Percentiles rank a stretch among this genome's conserved stretches.
Conservation (phyloP, 2,113 vertebrate species). For the Psilopsiagon aymara region DNA sequence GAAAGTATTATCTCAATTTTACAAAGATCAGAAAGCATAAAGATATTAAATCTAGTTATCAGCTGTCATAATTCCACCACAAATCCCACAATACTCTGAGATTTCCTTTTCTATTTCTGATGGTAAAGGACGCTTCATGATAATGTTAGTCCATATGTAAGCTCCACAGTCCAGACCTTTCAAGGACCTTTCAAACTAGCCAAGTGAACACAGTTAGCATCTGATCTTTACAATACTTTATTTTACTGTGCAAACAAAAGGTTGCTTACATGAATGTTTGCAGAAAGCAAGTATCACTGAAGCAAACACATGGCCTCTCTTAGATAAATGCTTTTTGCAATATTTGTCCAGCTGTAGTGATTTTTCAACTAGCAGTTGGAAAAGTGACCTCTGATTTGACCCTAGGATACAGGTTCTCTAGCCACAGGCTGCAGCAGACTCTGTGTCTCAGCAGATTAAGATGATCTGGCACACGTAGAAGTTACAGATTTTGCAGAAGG, state of each 20-base stretch:
- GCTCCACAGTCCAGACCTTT: neutral
- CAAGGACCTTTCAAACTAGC: neutral
- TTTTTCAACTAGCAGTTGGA: conserved; percentile 40
- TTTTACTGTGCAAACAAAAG: conserved; percentile 38
- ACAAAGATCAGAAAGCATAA: neutral
- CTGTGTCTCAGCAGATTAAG: neutral
- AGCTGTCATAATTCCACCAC: neutral
- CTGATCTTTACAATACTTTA: conserved; percentile 3
- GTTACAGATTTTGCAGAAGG: neutral
- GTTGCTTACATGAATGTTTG: conserved; percentile 24
- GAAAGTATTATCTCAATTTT: neutral
- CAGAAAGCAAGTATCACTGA: conserved; percentile 44
- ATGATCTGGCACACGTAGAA: neutral
- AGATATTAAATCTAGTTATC: neutral
- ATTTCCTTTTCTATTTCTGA: neutral
- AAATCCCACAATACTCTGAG: neutral
- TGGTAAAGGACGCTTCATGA: neutral
- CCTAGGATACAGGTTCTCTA: neutral
- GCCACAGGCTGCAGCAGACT: neutral
- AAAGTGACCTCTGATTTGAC: conserved; percentile 42
- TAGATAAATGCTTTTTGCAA: conserved; percentile 51
- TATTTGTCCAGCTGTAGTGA: conserved; percentile 65
- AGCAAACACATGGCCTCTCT: conserved; percentile 6
- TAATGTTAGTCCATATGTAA: neutral
- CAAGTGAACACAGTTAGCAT: neutral